Evolutionary conservation across 2,888 invertebrate species (phyloP).

Genomic region (Endotricha flammealis): DNA sequence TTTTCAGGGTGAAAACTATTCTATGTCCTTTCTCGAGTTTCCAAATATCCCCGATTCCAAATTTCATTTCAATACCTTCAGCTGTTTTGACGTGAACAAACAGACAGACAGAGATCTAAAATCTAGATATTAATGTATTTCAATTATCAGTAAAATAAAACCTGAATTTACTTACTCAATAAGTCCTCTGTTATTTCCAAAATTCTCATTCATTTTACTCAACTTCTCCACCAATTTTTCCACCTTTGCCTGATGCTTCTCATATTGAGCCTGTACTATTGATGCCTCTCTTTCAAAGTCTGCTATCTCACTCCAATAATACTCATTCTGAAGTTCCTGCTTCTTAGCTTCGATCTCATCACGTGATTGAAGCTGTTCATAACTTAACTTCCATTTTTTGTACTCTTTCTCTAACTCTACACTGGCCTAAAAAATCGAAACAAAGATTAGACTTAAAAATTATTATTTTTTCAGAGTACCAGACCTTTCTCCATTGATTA

Average conservation of each 20-base stretch:
- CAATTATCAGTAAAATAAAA: too few species aligned
- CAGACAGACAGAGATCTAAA: too few species aligned
- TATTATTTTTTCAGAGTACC: too few species aligned
- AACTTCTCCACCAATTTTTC: conserved; percentile 53
- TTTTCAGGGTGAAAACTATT: too few species aligned
- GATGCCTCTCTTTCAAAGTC: conserved; percentile 49
- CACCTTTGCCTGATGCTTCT: conserved; percentile 58
- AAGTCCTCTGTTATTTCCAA: conserved; percentile 47
- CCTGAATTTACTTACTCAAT: conserved; percentile 55
- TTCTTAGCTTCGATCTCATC: conserved; percentile 70
- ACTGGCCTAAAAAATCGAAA: conserved; percentile 40
- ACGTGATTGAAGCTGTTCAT: conserved; percentile 75
- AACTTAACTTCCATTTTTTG: conserved; percentile 72
- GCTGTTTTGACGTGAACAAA: too few species aligned
- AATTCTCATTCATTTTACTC: conserved; percentile 46
- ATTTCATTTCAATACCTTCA: too few species aligned
- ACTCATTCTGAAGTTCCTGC: conserved; percentile 73
- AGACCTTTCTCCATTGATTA: too few species aligned
- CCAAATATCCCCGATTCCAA: too few species aligned
- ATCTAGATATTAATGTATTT: too few species aligned
- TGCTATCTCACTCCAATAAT: conserved; percentile 70
- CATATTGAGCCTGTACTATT: conserved; percentile 59
- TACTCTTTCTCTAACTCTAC: conserved; percentile 62
- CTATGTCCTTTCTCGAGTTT: too few species aligned
- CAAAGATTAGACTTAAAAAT: too few species aligned